These are phyloP conservation scores for Megalops cyprinoides DNA, from an alignment of 2,797 vertebrate genomes.

Conservation along the genomic window DNA sequence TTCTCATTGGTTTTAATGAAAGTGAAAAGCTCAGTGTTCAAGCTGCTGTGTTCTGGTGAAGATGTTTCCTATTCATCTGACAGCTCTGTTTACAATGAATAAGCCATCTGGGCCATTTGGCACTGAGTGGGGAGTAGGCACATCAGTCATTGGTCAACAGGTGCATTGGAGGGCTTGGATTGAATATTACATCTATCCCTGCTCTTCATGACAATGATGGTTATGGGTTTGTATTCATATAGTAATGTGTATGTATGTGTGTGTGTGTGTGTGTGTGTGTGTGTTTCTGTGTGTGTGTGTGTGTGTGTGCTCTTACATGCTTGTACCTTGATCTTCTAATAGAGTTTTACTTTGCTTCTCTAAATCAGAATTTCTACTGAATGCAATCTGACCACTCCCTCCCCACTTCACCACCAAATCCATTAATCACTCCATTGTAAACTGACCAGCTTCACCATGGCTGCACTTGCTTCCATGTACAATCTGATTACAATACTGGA, in stretches of 20 bases:
- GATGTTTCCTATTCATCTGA: too few relatives aligned
- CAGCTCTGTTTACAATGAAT: neutral
- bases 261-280: neutral
- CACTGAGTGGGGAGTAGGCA: neutral
- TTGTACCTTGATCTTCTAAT: neutral
- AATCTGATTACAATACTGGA: neutral
- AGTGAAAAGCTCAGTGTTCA: too few relatives aligned
- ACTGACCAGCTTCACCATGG: neutral
- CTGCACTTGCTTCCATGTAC: neutral
- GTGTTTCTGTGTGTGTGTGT: too few relatives aligned
- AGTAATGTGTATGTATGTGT: neutral
- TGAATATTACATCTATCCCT: neutral
- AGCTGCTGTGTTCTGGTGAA: too few relatives aligned
- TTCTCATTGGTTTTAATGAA: too few relatives aligned
- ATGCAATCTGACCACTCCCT: too few relatives aligned
- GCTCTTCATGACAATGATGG: neutral
- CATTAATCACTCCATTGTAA: neutral
- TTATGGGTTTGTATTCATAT: neutral
- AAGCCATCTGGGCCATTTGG: neutral
- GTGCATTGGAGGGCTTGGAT: neutral
- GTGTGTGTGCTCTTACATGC: neutral
- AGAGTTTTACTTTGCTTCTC: neutral
- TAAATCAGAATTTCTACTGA: too few relatives aligned
- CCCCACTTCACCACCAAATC: neutral
- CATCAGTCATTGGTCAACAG: neutral